These are phyloP conservation scores for Plagodis dolabraria DNA, from an alignment of 2,888 invertebrate species.

Conservation along the genomic window DNA sequence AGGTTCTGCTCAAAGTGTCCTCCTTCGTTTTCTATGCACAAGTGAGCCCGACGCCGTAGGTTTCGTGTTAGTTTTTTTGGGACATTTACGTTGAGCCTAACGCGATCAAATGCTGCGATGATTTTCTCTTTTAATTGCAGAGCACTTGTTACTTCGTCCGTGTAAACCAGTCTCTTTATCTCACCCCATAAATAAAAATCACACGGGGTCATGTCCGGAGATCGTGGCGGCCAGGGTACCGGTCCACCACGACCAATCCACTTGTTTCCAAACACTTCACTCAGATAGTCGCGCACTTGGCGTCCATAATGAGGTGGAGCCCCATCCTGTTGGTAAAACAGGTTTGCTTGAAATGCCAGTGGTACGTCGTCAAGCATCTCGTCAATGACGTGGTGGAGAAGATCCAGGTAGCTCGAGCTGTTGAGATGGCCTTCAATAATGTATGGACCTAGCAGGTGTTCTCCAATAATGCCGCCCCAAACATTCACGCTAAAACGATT, in stretches of 20 bases:
- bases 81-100: too few relatives aligned
- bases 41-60: too few relatives aligned
- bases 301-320: conserved; percentile 1
- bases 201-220: conserved; percentile 9
- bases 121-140: not conserved
- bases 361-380: not conserved
- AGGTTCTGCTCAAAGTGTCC: too few relatives aligned
- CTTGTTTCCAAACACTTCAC: not conserved
- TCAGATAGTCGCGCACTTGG: conserved; percentile 1
- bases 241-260: conserved; percentile 14
- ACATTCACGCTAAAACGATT: not conserved
- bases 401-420: not conserved
- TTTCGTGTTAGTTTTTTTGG: too few relatives aligned
- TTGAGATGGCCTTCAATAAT: not conserved
- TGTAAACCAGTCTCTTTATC: conserved; percentile 10
- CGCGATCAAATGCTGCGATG: too few relatives aligned
- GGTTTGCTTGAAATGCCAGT: not conserved
- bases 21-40: too few relatives aligned
- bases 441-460: not conserved
- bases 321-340: not conserved
- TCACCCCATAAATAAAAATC: conserved; percentile 9
- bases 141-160: not conserved
- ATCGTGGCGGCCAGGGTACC: conserved; percentile 8
- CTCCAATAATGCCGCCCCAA: not conserved
- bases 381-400: not conserved